Evolutionary conservation across 23 tunicate species (phyloP).

Genomic region (Ciona savignyi): DNA sequence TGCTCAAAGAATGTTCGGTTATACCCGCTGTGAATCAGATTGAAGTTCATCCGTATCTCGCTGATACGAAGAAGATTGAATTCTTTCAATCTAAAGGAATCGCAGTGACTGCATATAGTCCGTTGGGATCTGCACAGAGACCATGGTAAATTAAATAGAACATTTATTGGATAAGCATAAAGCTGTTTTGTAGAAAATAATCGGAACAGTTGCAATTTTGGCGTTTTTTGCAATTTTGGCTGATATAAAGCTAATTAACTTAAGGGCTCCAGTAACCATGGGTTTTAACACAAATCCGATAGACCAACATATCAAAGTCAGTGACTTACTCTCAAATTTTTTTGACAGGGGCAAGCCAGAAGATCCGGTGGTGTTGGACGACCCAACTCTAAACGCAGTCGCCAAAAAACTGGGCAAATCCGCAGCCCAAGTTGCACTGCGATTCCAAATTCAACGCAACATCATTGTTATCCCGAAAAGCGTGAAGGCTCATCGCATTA

Average conservation of each 20-base stretch:
- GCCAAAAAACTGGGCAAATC: slow-evolving; percentile 58
- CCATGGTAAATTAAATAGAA: slow-evolving; percentile 64
- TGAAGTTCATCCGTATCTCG: slow-evolving; percentile 86
- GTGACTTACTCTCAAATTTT: not conserved
- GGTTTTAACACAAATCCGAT: no score
- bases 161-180: no score
- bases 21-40: slow-evolving; percentile 87
- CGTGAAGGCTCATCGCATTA: slow-evolving; percentile 46
- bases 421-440: slow-evolving; percentile 55
- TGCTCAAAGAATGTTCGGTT: slow-evolving; percentile 41
- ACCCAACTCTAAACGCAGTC: slow-evolving; percentile 36
- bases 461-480: slow-evolving; percentile 82
- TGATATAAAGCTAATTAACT: no score
- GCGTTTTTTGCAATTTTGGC: no score
- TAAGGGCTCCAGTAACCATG: no score
- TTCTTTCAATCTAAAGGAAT: slow-evolving; percentile 55
- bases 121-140: slow-evolving; percentile 52
- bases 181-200: no score
- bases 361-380: slow-evolving; percentile 50
- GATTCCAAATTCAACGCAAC: slow-evolving; percentile 73
- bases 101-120: slow-evolving; percentile 60
- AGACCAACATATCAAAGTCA: no score
- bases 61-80: slow-evolving; percentile 17
- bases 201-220: no score
- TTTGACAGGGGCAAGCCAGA: slow-evolving; percentile 13